A percentile compares a stretch with the other conserved stretches of the same genome.
phyloP scores from a whole-genome alignment of 2,888 invertebrate species.

The Chrysolina haemoptera region DNA sequence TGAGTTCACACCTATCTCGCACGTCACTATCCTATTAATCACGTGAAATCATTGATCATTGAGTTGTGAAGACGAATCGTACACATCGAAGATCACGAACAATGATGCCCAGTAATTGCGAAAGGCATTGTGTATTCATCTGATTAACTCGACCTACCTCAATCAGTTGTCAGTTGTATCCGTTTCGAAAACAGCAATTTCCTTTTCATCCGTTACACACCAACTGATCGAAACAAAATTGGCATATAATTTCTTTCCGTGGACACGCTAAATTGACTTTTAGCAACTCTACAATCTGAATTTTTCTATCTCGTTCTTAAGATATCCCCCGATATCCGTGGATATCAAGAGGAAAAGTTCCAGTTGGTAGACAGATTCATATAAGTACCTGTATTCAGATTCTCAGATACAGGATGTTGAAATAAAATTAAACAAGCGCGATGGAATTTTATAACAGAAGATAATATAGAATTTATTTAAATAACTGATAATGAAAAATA shows the following conservation, averaged over 20 bases:
- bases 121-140: slow-evolving; percentile 55
- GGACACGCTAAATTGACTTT: slow-evolving; percentile 24
- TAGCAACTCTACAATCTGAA: not conserved
- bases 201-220: slow-evolving; percentile 55
- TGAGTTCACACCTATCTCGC: slow-evolving; percentile 28
- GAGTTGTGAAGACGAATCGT: slow-evolving; percentile 48
- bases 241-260: slow-evolving; percentile 32
- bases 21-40: slow-evolving; percentile 39
- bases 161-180: slow-evolving; percentile 61
- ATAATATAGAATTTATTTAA: no score
- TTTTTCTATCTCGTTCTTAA: not conserved
- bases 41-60: slow-evolving; percentile 41
- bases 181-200: slow-evolving; percentile 54
- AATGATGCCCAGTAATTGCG: slow-evolving; percentile 49
- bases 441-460: no score
- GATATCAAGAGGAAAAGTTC: not conserved
- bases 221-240: slow-evolving; percentile 45
- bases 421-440: no score
- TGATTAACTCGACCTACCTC: slow-evolving; percentile 61
- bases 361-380: no score
- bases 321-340: not conserved
- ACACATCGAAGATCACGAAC: slow-evolving; percentile 46
- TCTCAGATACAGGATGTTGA: no score
- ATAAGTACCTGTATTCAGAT: no score
- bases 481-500: no score